Base-by-base conservation (phyloP, 2,797 vertebrate species). In the Cyclura pinguis region DNA sequence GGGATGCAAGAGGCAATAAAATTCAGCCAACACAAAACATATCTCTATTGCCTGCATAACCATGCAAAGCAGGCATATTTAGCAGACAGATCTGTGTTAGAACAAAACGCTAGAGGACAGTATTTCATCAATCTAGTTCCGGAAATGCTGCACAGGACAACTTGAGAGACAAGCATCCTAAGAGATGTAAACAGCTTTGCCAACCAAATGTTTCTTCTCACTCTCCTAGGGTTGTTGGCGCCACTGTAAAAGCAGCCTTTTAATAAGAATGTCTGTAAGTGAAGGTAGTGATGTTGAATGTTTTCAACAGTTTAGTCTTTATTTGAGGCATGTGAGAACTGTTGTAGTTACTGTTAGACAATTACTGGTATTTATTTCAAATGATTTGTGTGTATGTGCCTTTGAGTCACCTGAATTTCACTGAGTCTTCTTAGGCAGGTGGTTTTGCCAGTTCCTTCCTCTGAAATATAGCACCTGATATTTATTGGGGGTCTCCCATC, bases 91-190 rank as follows among this genome's bases (percentile, higher is more conserved):
- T n/a, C 27, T 52, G 10, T 74, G 27, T 35, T 72, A 69, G 35
- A 62, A 90, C 16, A 57, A 0, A 0, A 93, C 96, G 93, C 94
- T 94, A 95, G 95, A 95, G 95, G 95, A 52, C 95, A 93, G 86
- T 90, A 94, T 57, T 84, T 87, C 85, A 52, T 86, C 88, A 27
- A 24, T 92, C 80, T 35, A 55, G 80, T 62, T 62, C 4, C 69
- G 50, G 69, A 87, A 55, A 22, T 59, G 7, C 62, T 82, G 20
- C 64, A 57, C 9, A 57, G 42, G 5, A 64, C 13, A 29, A 62
- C 27, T 72, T 72, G 52, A 87, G 13, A 84, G 18, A 1, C n/a
- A 42, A 74, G 32, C 27, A 74, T n/a, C 29, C 5, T 77, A 72
- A 72, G 47, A 57, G 50, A 86, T 35, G 50, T 29, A 73, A 47